Base-by-base conservation (phyloP, 2,113 vertebrate genomes). In the Oreamnos americanus region DNA sequence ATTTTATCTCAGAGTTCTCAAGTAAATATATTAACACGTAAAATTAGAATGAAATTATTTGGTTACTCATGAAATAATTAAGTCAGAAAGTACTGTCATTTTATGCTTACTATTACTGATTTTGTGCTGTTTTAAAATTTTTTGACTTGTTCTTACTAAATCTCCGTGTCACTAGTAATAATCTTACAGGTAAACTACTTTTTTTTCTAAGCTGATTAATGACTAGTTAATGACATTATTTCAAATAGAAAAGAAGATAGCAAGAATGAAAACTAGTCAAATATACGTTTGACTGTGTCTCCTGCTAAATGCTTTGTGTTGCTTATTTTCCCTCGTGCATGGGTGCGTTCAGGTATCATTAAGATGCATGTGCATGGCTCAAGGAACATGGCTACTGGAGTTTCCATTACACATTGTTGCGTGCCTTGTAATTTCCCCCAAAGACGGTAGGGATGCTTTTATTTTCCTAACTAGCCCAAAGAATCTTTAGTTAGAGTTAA, bases 281-380 rank as follows among this genome's bases (percentile, higher is more conserved):
- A 39, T 97, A 39, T 83, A 94, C 96, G 82, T 94, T 39, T 97
- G 87, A 45, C 89, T 90, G 49, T 83, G 83, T 58, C 84, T 91
- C 71, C 93, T 96, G 89, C 86, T 92, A 95, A 90, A 96, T 62
- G 49, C 81, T 93, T 53, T 94, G 91, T 96, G 90, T 98, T 98
- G 97, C 98, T 99, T 97, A 78, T 98, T 91, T 98, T 97, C 97
- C 83, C 97, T 87, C 90, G 49, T 98, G 99, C 98, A 98, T 98
- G 99, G 94, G 57, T 78, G 6, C 84, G 81, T 60, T 97, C 94
- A 97, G 98, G 11, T 98, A 94, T 60, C 98, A 98, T 8, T 98
- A 97, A 91, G 36, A 7, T 97, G 99, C 99, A 99, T 98, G 99
- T 98, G 99, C 99, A 99, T 99, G 99, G 67, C 94, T 98, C 60